A percentile compares a stretch with the other conserved stretches of the same genome.
Conservation (phyloP, 2,113 vertebrate genomes). For the Aegithalos caudatus region DNA sequence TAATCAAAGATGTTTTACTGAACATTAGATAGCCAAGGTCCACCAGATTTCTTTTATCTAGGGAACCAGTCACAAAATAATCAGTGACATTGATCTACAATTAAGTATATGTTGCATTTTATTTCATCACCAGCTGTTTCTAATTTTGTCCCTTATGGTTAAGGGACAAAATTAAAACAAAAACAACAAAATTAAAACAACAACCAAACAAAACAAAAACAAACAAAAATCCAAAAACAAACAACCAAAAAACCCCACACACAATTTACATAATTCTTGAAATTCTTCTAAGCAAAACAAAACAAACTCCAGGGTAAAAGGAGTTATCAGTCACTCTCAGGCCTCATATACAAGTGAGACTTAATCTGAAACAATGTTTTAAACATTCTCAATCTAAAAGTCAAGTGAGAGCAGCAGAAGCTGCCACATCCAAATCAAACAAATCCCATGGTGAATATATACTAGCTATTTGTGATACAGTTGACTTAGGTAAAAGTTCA, state of each 20-base stretch:
- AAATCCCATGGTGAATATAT: background rate
- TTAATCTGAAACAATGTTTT: background rate
- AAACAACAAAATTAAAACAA: background rate
- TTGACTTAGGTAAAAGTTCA: background rate
- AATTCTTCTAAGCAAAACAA: background rate
- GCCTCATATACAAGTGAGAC: background rate
- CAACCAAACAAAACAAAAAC: background rate
- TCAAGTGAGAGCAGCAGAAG: background rate
- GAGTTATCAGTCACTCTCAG: background rate
- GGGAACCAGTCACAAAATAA: background rate
- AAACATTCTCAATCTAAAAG: background rate
- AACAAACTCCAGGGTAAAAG: background rate
- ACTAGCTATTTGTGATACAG: background rate
- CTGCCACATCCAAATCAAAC: background rate
- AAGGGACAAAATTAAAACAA: too few relatives aligned
- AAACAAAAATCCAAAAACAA: background rate
- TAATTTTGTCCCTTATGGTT: background rate
- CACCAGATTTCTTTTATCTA: background rate
- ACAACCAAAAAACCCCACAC: too few relatives aligned
- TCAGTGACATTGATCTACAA: background rate
- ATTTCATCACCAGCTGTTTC: background rate
- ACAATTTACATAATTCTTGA: background rate
- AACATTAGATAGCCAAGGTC: background rate
- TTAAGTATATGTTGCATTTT: background rate
- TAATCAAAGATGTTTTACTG: background rate